Base-by-base conservation (phyloP, 2,797 vertebrate genomes). In the Peromyscus eremicus region DNA sequence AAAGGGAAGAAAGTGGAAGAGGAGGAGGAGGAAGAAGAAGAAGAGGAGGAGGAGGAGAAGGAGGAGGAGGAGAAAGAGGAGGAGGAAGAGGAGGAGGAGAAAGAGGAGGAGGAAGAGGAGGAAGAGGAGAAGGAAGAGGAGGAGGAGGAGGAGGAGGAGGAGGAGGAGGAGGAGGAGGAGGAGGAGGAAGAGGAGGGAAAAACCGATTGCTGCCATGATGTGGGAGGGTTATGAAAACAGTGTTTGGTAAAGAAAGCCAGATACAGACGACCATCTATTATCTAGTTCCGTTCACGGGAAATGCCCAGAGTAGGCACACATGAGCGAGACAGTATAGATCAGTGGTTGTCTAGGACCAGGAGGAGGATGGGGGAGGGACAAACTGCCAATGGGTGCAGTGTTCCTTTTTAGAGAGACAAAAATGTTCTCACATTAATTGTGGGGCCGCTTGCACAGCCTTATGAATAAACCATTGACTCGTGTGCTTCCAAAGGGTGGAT, bases 171-270 rank as follows among this genome's bases (percentile, higher is more conserved):
- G 21, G 14, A 84, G 8, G 40, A 86, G 1, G 32, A 86, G 0
- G 2, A 29, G 43, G 19, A 19, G 16, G 16, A 17, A 27, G 43
- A 27, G n/a, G 3, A 68, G 16, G 23, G 2, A 21, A 64, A 46
- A 52, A 37, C 46, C 0, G 52, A 34, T n/a, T 49, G 12, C 0
- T 14, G 40, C 21, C 3, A 0, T 43, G 32, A 2, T 8, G 0
- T 16, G 37, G 32, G 32, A 32, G 46, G 55, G 43, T 46, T 43
- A 37, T 2, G 7, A 82, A 77, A 85, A 49, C 60, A 37, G 6
- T 23, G 34, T 37, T 82, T 27, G 12, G 40, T 40, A 70, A 82
- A 81, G 75, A 71, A 37, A 55, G 49, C 10, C 70, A 57, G 68
- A 29, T 34, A 62, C 66, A n/a, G 14, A 82, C 25, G 77, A 62